Base-by-base conservation (phyloP, 2,888 invertebrate species). In the Tethea ocularis region DNA sequence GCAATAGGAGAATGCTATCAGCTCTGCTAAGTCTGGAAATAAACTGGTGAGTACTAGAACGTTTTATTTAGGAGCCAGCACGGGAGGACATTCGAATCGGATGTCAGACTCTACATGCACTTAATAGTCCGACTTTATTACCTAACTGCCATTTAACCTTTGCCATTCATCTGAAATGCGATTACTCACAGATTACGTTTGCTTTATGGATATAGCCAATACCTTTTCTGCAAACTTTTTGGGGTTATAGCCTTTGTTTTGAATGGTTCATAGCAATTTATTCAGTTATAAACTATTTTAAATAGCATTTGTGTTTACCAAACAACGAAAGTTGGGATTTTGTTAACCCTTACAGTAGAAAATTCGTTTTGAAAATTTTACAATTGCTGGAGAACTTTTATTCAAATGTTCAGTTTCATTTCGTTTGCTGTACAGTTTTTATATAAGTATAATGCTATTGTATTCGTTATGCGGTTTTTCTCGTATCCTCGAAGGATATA, bases 91-190 rank as follows among this genome's bases (percentile, higher is more conserved):
- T 26, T 60, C 57, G 63, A 59, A 57, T 63, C 57, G 46, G 60
- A 63, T 66, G 64, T 60, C 66, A 69, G 64, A 26, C 26, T 24
- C 46, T 17, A 23, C 64, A 57, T 46, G 46, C 46, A 46, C 46
- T 67, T 77, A 75, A 81, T 72, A 61, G 72, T 62, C 62, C 71
- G 66, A 67, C 63, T 83, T 84, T 82, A 84, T 73, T 76, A 72
- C 75, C 75, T 73, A 76, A 73, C 74, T 74, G 68, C 66, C 75
- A 74, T 81, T 82, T 78, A 74, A 80, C 74, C 68, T 77, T 74
- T 74, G 60, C 64, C 62, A 61, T 67, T 71, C 67, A 66, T 68
- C 62, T 68, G 68, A 67, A 69, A 75, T 70, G 64, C 64, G 68
- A 77, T 72, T 66, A 62, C 71, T 69, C 66, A 67, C 69, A 72